Evolutionary conservation across 2,888 invertebrate genomes (phyloP).

Genomic region (Acleris emargana): DNA sequence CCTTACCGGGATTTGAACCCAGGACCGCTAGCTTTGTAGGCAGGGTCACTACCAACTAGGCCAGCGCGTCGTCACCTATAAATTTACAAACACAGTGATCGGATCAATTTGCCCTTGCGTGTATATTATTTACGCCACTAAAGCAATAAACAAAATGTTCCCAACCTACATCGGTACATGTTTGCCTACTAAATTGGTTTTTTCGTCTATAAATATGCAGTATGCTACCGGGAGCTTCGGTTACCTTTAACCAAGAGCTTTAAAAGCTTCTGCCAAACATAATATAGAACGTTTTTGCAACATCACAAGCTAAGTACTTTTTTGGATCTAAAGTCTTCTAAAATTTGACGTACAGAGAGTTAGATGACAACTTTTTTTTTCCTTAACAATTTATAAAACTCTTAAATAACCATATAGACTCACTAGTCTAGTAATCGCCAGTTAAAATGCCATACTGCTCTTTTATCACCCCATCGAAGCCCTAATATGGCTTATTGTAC

Average conservation of each 20-base stretch:
- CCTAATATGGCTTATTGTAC: slow-evolving; percentile 1
- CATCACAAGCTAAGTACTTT: neutral
- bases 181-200: slow-evolving; percentile 1
- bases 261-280: neutral
- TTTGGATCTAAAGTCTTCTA: too few relatives aligned
- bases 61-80: too few relatives aligned
- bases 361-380: too few relatives aligned
- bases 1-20: too few relatives aligned
- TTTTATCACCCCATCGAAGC: neutral
- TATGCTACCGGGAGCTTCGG: neutral
- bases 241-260: neutral
- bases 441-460: neutral
- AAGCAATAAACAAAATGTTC: neutral
- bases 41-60: too few relatives aligned
- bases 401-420: too few relatives aligned
- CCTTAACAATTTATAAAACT: too few relatives aligned
- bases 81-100: too few relatives aligned
- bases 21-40: too few relatives aligned
- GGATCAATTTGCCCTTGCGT: too few relatives aligned
- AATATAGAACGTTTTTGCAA: neutral
- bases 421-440: neutral
- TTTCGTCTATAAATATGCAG: neutral
- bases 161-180: neutral
- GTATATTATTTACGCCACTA: neutral
- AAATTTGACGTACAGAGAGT: too few relatives aligned